Percentiles rank a stretch among this genome's conserved stretches.
Evolutionary conservation across 2,888 invertebrate species (phyloP).

Genomic region (Thecocarcelia acutangulata): DNA sequence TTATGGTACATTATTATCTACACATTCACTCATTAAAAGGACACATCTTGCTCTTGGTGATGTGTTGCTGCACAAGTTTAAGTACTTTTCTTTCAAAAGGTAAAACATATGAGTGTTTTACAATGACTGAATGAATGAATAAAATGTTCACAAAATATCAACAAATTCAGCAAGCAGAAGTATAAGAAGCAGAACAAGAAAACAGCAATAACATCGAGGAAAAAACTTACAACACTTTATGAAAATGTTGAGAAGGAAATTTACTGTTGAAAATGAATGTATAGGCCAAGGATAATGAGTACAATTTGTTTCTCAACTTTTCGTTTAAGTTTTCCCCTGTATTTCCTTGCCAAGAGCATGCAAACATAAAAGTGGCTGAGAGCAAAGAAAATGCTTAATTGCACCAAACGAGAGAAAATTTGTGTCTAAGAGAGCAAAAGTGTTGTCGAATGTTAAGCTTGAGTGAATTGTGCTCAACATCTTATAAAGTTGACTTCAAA

Average conservation of each 20-base stretch:
- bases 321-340: neutral
- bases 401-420: slow-evolving; percentile 23
- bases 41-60: slow-evolving; percentile 16
- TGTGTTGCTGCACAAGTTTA: slow-evolving; percentile 46
- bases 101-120: slow-evolving; percentile 51
- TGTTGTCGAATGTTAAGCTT: slow-evolving; percentile 36
- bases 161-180: slow-evolving; percentile 34
- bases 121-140: slow-evolving; percentile 54
- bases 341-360: neutral
- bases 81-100: slow-evolving; percentile 48
- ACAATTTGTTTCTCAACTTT: slow-evolving; percentile 17
- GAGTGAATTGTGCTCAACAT: slow-evolving; percentile 59
- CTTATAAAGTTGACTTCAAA: slow-evolving; percentile 57
- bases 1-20: neutral
- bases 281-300: slow-evolving; percentile 68
- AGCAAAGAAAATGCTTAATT: slow-evolving; percentile 1
- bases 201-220: slow-evolving; percentile 47
- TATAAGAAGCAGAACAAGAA: slow-evolving; percentile 1
- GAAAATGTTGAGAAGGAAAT: slow-evolving; percentile 67
- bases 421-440: slow-evolving; percentile 29
- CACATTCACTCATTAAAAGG: slow-evolving; percentile 6
- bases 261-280: slow-evolving; percentile 59
- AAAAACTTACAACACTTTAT: slow-evolving; percentile 57
- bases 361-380: slow-evolving; percentile 20
- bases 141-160: slow-evolving; percentile 45